Conservation (phyloP, 64 coral and sea anemone species). For the Dendrophyllia cribrosa region DNA sequence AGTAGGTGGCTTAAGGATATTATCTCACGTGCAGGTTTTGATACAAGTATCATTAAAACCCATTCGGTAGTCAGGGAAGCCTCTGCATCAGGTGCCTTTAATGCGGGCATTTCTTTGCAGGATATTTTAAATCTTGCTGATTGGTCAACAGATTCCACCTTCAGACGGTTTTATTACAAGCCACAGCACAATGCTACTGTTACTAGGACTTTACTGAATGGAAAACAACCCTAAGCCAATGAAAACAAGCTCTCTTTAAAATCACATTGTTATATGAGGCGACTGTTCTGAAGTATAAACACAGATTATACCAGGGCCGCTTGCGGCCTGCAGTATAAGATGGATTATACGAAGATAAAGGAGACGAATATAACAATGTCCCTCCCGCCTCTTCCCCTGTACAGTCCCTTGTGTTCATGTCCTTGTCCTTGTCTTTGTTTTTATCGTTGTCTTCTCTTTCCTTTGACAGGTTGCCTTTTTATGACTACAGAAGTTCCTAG, state of each 20-base stretch:
- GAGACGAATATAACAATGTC: no score
- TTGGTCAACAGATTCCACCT: conserved; percentile 61
- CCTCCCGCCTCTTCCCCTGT: no score
- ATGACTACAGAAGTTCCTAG: no score
- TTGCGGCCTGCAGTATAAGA: conserved; percentile 64
- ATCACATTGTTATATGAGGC: conserved; percentile 33
- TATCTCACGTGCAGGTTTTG: conserved; percentile 70
- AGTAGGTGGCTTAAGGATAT: conserved; percentile 67
- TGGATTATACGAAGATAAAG: conserved; percentile 42
- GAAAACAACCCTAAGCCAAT: not conserved
- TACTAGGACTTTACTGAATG: conserved; percentile 12
- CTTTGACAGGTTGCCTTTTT: no score
- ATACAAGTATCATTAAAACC: conserved; percentile 72
- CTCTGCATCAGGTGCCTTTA: conserved; percentile 27
- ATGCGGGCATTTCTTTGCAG: conserved; percentile 6
- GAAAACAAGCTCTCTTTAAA: conserved; percentile 23
- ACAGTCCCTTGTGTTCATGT: no score
- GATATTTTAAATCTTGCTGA: conserved; percentile 69
- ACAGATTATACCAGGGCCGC: conserved; percentile 71
- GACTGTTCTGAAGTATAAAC: conserved; percentile 56
- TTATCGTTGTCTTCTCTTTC: no score
- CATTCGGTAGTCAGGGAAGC: conserved; percentile 68
- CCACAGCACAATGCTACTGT: conserved; percentile 20
- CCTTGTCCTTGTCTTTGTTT: no score
- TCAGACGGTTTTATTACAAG: conserved; percentile 55